A percentile compares a stretch with the other conserved stretches of the same genome.
phyloP scores from a whole-genome alignment of 1,140 invertebrate species.

The Ceratina australensis region DNA sequence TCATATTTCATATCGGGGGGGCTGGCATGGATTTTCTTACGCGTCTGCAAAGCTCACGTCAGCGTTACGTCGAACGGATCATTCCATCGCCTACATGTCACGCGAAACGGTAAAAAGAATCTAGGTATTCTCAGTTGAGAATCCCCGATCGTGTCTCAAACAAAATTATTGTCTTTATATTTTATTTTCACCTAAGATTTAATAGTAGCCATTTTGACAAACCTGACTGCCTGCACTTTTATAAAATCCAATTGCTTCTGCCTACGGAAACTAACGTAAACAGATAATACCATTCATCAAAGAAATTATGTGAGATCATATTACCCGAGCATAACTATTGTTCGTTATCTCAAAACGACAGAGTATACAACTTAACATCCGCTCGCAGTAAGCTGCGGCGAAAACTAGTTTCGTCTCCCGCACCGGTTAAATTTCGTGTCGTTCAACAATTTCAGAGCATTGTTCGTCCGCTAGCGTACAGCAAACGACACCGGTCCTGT shows the following conservation, averaged over 20 bases:
- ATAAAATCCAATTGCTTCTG: neutral
- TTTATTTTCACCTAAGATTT: neutral
- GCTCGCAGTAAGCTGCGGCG: neutral
- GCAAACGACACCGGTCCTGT: constrained; percentile 42
- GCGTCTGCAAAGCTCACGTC: constrained; percentile 71
- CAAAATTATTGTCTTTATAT: neutral
- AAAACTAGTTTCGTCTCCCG: neutral
- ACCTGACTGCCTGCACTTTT: neutral
- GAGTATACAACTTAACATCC: neutral
- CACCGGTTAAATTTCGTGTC: constrained; percentile 17
- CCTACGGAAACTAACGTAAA: neutral
- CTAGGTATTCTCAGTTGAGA: constrained; percentile 20
- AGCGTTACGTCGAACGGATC: constrained; percentile 74
- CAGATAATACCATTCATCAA: neutral
- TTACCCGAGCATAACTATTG: neutral
- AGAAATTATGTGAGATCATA: neutral
- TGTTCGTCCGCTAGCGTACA: neutral
- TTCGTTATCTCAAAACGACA: too few relatives aligned
- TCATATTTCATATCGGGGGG: constrained; percentile 76
- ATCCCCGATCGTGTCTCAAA: neutral
- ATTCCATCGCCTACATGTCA: constrained; percentile 22
- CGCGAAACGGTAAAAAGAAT: constrained; percentile 15
- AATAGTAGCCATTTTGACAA: neutral
- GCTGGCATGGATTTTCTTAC: constrained; percentile 76
- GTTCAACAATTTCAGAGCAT: neutral